These are phyloP conservation scores for Megamerina dolium DNA, from an alignment of 2,888 invertebrate species.

Conservation along the genomic window DNA sequence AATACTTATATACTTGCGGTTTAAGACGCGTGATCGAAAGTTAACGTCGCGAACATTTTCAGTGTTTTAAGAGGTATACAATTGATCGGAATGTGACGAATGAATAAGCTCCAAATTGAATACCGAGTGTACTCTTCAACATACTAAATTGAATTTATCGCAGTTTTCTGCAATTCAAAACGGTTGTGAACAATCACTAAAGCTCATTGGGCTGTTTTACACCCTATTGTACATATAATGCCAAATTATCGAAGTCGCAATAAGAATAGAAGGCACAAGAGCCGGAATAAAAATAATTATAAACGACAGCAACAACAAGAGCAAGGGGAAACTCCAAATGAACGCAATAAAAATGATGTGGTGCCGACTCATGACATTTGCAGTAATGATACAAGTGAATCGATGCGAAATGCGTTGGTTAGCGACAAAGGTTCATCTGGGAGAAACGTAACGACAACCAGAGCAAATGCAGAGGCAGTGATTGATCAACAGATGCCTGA, in stretches of 20 bases:
- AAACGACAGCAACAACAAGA: slow-evolving; percentile 19
- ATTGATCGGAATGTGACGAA: slow-evolving; percentile 3
- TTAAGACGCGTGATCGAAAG: too few relatives aligned
- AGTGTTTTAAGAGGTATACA: slow-evolving; percentile 2
- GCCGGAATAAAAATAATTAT: slow-evolving; percentile 24
- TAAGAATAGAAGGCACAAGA: slow-evolving; percentile 34
- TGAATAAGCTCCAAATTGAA: not conserved
- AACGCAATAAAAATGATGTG: slow-evolving; percentile 14
- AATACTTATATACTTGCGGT: too few relatives aligned
- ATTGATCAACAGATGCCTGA: too few relatives aligned
- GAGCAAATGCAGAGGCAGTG: not conserved
- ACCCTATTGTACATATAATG: too few relatives aligned
- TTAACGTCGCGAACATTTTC: too few relatives aligned
- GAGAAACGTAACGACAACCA: not conserved
- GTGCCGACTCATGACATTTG: too few relatives aligned
- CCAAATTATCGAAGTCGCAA: slow-evolving; percentile 41
- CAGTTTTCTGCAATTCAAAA: too few relatives aligned
- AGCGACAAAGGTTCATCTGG: not conserved
- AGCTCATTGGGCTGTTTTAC: too few relatives aligned
- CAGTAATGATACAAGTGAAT: slow-evolving; percentile 6
- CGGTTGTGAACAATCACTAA: too few relatives aligned
- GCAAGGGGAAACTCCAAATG: slow-evolving; percentile 17
- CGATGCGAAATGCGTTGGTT: not conserved
- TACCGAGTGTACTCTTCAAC: too few relatives aligned
- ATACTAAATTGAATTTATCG: too few relatives aligned